Evolutionary conservation across 2,797 vertebrate species (phyloP).

Genomic region (Squalus acanthias): DNA sequence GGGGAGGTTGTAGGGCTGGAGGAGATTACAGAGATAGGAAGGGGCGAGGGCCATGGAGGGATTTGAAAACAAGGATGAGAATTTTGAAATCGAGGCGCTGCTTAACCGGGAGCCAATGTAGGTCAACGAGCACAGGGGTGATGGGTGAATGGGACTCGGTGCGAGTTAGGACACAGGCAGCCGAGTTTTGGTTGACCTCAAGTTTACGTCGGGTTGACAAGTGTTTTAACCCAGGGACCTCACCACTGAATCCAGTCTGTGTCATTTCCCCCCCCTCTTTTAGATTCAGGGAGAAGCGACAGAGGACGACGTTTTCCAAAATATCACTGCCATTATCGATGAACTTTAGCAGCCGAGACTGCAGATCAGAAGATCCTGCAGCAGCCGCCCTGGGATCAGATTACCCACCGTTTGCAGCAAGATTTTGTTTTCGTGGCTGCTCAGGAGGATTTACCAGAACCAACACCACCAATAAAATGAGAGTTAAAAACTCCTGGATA

Average conservation of each 20-base stretch:
- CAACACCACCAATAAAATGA: slow-evolving; percentile 20
- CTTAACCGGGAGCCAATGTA: no score
- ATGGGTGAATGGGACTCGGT: no score
- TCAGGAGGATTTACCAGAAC: neutral
- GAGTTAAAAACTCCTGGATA: slow-evolving; percentile 19
- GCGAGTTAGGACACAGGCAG: no score
- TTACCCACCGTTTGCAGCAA: neutral
- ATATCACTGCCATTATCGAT: neutral
- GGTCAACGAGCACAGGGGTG: no score
- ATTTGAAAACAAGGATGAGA: no score
- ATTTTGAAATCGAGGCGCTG: no score
- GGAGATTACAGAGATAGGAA: no score
- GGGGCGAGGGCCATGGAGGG: no score
- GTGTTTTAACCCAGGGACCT: neutral
- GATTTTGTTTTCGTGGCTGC: neutral
- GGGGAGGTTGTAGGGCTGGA: no score
- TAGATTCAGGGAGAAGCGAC: neutral
- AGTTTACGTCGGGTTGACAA: no score
- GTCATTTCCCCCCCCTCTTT: no score
- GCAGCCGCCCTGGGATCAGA: neutral
- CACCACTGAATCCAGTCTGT: neutral
- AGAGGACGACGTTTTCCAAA: slow-evolving; percentile 16
- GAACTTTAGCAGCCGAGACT: neutral
- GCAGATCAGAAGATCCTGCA: neutral
- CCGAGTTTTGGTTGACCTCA: no score